These are phyloP conservation scores for Coptotermes formosanus DNA, from an alignment of 1,140 invertebrate genomes.

Conservation along the genomic window DNA sequence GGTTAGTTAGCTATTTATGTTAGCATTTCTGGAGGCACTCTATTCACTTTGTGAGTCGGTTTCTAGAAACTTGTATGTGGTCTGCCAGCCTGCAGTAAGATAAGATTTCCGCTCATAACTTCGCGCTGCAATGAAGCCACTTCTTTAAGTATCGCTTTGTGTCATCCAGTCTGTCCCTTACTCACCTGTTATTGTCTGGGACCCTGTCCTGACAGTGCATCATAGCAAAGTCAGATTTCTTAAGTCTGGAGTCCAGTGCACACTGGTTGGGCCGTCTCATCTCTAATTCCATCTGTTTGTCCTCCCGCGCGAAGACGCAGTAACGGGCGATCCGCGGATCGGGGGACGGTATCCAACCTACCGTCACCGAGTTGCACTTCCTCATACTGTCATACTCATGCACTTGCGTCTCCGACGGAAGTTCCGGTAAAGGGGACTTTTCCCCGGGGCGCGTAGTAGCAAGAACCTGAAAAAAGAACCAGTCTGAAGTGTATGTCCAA, in stretches of 20 bases:
- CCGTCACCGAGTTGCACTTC: constrained; percentile 48
- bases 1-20: not conserved
- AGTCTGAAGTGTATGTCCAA: too few species aligned
- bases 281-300: constrained; percentile 28
- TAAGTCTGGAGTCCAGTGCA: constrained; percentile 44
- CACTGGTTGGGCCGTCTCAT: constrained; percentile 48
- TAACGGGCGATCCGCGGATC: constrained; percentile 38
- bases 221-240: constrained; percentile 44
- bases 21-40: not conserved
- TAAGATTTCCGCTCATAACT: not conserved
- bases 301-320: constrained; percentile 32
- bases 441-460: constrained; percentile 41
- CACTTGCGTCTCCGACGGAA: constrained; percentile 44
- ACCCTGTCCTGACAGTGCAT: constrained; percentile 46
- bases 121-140: not conserved
- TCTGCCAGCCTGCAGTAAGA: not conserved
- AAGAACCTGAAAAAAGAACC: constrained; percentile 41
- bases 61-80: not conserved
- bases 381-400: constrained; percentile 44
- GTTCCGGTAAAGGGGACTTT: constrained; percentile 46
- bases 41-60: not conserved
- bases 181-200: constrained; percentile 37
- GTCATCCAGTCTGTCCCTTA: not conserved
- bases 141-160: not conserved
- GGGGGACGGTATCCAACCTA: constrained; percentile 48